Evolutionary conservation across 2,113 vertebrate species (phyloP), one percentile per base, ranked within the genome.

Genomic region (Cinclus cinclus): DNA sequence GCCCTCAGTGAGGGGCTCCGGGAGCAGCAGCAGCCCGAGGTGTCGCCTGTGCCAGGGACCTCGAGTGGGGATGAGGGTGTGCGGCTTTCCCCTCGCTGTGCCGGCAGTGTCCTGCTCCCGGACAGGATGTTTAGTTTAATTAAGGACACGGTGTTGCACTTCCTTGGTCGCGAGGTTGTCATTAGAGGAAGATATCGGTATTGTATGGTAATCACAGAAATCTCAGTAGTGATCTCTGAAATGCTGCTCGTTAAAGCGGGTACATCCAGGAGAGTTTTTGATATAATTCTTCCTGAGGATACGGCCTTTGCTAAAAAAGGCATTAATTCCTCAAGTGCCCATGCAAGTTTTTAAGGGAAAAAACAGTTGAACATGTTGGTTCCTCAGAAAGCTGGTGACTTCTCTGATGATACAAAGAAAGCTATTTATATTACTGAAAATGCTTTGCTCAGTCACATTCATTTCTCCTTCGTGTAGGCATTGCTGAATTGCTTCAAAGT

Each of bases 61-160:
- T 11, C 50, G 9, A 11, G 9, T 5, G 60, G 10, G 13, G 31
- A 35, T 47, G 71, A 1, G 20, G 17, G 28, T 5, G 24, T 23
- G 42, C 5, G 16, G 3, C 0, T 33, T 20, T 33, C 8, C 59
- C 33, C 9, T 8, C 6, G 3, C 20, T 5, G 41, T 10, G 68
- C 39, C 23, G 63, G 30, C 46, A 8, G 37, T 27, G 47, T 6
- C 27, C 41, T 2, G 50, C 21, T 73, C 44, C 50, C 31, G 5
- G 21, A 19, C 31, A 27, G 12, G 28, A 10, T 39, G 39, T n/a
- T n/a, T 39, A 4, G 30, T 52, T 52, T 17, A 17, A 52, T n/a
- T 22, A 3, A 30, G 62, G 18, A 65, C 21, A 5, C 4, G 11
- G 44, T 4, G 8, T 6, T 53, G 71, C 49, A 3, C 37, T 22